Base-by-base conservation (phyloP, 2,113 vertebrate species). In the Callopanchax toddi region DNA sequence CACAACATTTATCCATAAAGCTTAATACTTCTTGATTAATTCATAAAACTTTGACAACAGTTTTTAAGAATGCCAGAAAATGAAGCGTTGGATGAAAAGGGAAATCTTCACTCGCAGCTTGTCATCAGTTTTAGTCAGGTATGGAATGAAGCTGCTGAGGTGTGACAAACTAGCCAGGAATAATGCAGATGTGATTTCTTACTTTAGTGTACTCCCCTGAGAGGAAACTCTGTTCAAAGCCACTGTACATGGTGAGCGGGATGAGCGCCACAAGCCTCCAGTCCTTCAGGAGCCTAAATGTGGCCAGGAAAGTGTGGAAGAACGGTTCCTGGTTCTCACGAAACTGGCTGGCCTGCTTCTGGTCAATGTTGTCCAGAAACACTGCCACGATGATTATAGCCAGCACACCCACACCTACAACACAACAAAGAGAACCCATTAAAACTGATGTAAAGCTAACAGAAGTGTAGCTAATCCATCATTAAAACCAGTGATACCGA, bases 201-300 rank as follows among this genome's bases (percentile, higher is more conserved):
- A 97, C 97, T 95, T 95, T 95, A 57, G 95, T 98, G 88, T 95
- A 99, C 75, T 99, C 97, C 5, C 97, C 92, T 0, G 95, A 69
- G 9, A 99, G 92, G 90, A 99, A 98, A 74, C 94, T 96, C 81
- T 98, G 97, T 64, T 99, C 93, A 25, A 99, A 89, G 15, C 97
- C 97, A 29, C 95, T 96, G 91, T 95, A 99, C 89, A 96, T 89
- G 6, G 96, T 97, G 86, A 99, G 87, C 1, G 95, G 94, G 21
- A 95, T 93, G 69, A 99, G 93, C 10, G 93, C 91, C 60, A 95
- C 16, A 43, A 97, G 88, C 9, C 94, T 93, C 74, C 86, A 91
- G 81, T 99, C 95, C 81, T 83, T 79, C 55, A 96, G 85, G 1
- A 95, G 94, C 39, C 58, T 59, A 69, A 98, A 94, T 0, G 97